These are phyloP conservation scores for Ganaspis sp. DNA, from an alignment of 1,140 invertebrate genomes.

Conservation along the genomic window DNA sequence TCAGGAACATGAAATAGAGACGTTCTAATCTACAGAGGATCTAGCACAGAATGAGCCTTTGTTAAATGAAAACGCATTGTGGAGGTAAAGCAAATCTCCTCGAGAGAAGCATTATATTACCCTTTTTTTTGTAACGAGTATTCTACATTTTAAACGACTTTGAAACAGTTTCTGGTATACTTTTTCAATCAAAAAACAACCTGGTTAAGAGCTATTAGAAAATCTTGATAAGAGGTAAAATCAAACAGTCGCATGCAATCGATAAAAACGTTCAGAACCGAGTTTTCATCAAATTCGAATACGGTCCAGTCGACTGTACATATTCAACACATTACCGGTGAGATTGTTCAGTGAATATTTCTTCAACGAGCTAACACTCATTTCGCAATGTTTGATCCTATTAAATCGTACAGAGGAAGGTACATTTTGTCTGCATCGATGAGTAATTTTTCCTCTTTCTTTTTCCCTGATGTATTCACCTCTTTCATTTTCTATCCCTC, in stretches of 20 bases:
- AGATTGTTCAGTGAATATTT: slow-evolving; percentile 42
- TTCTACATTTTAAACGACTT: background rate
- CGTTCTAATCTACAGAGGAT: background rate
- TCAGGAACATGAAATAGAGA: slow-evolving; percentile 6
- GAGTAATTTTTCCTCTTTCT: background rate
- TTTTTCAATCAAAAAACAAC: background rate
- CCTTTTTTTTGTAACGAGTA: background rate
- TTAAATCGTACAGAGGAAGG: slow-evolving; percentile 38
- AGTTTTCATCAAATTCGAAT: slow-evolving; percentile 23
- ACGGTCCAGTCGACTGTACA: slow-evolving; percentile 1
- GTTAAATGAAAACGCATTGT: slow-evolving; percentile 13
- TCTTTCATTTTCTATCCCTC: slow-evolving; percentile 5
- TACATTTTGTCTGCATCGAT: slow-evolving; percentile 31
- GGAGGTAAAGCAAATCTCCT: slow-evolving; percentile 13
- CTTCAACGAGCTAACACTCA: slow-evolving; percentile 47
- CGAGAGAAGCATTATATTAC: background rate
- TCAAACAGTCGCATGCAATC: background rate
- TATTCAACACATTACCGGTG: slow-evolving; percentile 5
- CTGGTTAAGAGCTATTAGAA: slow-evolving; percentile 8
- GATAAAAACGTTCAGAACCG: background rate
- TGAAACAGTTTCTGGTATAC: background rate
- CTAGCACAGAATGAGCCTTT: slow-evolving; percentile 1
- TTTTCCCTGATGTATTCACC: slow-evolving; percentile 9
- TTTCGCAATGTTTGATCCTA: slow-evolving; percentile 53
- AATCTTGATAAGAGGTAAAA: background rate